Evolutionary conservation across 2,113 vertebrate species (phyloP), one percentile per base, ranked within the genome.

Genomic region (Crocuta crocuta): DNA sequence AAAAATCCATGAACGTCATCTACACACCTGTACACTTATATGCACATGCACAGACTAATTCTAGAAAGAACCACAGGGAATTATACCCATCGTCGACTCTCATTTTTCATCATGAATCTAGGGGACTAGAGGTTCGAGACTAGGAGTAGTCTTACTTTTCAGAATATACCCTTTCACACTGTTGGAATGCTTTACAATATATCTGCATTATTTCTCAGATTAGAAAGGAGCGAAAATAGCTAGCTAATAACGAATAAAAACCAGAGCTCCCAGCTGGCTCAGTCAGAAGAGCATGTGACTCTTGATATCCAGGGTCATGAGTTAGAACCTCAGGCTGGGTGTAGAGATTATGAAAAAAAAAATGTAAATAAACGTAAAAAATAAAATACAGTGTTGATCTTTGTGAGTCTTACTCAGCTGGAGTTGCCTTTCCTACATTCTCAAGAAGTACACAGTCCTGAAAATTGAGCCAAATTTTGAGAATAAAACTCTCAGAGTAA

Each of bases 401-500:
- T 65, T 43, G 24, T 63, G 82, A 74, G 31, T 35, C 24, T 61
- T 35, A 23, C 45, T 93, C 78, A 68, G 11, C 6, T n/a, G 10
- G 35, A 88, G 23, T 80, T 26, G 10, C 73, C 92, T 92, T 88
- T n/a, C 50, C 58, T 53, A 12, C 4, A 4, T 39, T 89, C 76
- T 90, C 73, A 48, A 83, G 83, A 97, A 74, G 9, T 48, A 43
- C 92, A 92, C 45, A 89, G 66, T 55, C 58, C 73, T 83, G 94
- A 66, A 96, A 96, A 68, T 33, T 78, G 61, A 97, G 86, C 74
- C 97, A 97, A 94, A 55, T 53, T 86, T 88, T 45, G 50, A 63
- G 58, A 95, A 96, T 86, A 97, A 97, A 94, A 16, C 45, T 97
- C 85, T 96, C 92, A 88, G 71, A 65, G 33, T 97, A 96, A 97